phyloP scores from a whole-genome alignment of 1,140 invertebrate genomes.

The Pogonus chalceus region DNA sequence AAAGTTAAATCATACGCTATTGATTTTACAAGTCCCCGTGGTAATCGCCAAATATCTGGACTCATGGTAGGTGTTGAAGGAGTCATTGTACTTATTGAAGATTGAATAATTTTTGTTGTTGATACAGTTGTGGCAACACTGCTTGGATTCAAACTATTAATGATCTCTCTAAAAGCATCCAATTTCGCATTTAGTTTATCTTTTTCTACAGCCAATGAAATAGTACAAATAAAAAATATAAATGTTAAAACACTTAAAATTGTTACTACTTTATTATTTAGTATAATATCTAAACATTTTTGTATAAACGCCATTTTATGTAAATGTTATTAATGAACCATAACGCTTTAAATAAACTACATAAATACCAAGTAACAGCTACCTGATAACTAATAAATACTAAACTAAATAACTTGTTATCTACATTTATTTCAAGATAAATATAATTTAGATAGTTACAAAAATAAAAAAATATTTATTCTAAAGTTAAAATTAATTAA shows the following conservation, averaged over 20 bases:
- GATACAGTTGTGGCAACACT: background rate
- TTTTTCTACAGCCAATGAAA: background rate
- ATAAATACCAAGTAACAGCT: too few relatives aligned
- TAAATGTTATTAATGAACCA: too few relatives aligned
- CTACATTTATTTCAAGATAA: too few relatives aligned
- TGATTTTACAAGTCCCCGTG: slow-evolving; percentile 54
- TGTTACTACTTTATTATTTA: too few relatives aligned
- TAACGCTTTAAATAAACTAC: too few relatives aligned
- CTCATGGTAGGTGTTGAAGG: background rate
- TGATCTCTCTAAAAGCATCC: background rate
- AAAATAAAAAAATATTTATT: too few relatives aligned
- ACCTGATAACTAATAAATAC: too few relatives aligned
- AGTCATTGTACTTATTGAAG: background rate
- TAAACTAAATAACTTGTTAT: too few relatives aligned
- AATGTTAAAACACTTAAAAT: background rate
- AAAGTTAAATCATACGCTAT: slow-evolving; percentile 64
- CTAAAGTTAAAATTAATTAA: too few relatives aligned
- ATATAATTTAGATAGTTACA: too few relatives aligned
- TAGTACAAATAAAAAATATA: background rate
- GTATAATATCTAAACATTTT: too few relatives aligned
- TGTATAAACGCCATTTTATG: too few relatives aligned
- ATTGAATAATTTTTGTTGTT: background rate
- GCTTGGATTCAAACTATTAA: background rate
- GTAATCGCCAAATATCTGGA: slow-evolving; percentile 16
- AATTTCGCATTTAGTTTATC: background rate